Percentiles rank a stretch among this genome's conserved stretches.
These are phyloP conservation scores for Baronia brevicornis DNA, from an alignment of 2,888 invertebrate species.

Conservation along the genomic window DNA sequence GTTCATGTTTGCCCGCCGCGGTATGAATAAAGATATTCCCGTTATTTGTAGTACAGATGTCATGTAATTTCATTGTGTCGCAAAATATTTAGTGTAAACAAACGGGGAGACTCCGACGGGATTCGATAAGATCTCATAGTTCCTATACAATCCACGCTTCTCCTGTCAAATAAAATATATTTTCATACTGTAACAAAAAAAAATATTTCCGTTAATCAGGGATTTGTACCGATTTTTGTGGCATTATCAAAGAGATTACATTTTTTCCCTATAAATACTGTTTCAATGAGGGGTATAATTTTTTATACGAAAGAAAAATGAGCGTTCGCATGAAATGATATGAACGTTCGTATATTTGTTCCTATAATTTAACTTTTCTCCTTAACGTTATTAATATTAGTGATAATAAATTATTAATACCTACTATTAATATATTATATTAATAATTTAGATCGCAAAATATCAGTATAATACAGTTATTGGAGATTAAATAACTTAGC, in stretches of 20 bases:
- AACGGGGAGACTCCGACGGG: conserved; percentile 52
- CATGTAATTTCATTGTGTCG: conserved; percentile 75
- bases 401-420: too few relatives aligned
- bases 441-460: conserved; percentile 15
- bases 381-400: too few relatives aligned
- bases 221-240: conserved; percentile 51
- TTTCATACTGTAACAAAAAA: conserved; percentile 48
- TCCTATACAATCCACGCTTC: conserved; percentile 48
- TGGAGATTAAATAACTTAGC: too few relatives aligned
- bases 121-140: conserved; percentile 65
- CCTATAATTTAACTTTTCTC: too few relatives aligned
- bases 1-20: conserved; percentile 59
- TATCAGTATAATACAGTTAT: neutral
- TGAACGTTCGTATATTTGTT: too few relatives aligned
- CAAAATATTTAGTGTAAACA: conserved; percentile 74
- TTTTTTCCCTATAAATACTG: conserved; percentile 37
- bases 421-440: too few relatives aligned
- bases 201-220: conserved; percentile 52
- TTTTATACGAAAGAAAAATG: too few relatives aligned
- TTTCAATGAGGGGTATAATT: too few relatives aligned
- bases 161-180: conserved; percentile 48
- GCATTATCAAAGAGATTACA: conserved; percentile 59
- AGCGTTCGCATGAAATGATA: too few relatives aligned
- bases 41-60: conserved; percentile 76
- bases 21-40: conserved; percentile 75